Base-by-base conservation (phyloP, 2,113 vertebrate genomes). In the Eurystomus gularis region DNA sequence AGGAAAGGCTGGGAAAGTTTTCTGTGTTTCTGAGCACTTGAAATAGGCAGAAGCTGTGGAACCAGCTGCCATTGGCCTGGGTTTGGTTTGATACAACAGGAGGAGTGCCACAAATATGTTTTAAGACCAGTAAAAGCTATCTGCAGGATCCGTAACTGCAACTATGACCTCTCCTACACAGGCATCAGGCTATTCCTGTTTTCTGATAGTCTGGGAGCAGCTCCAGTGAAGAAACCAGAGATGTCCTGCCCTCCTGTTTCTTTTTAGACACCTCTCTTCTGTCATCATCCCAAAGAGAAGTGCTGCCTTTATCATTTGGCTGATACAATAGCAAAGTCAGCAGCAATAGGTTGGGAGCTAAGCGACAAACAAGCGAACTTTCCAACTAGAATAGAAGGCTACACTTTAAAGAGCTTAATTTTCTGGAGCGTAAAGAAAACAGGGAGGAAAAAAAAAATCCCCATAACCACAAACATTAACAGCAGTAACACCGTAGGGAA, bases 311-410 rank as follows among this genome's bases (percentile, higher is more conserved):
- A 58, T 73, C 60, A 21, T 23, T 88, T 60, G 48, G 37, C 77
- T 42, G 76, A 78, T 29, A 20, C 11, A 84, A 92, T 54, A 90
- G 95, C 90, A 12, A 84, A 81, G 72, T 93, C 94, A 95, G 92
- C 94, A 95, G 48, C 65, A 90, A 7, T 10, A n/a, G 77, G 18
- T 1, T 39, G 33, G 31, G 29, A 86, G 40, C 7, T 68, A 78
- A 57, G 37, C 3, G 25, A 79, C 70, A 95, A 94, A 94, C 28
- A 88, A 81, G 71, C 2, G 39, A 70, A 24, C 8, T n/a, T 78
- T 7, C 7, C 29, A 86, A 39, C 55, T 35, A 8, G 39, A 78
- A 51, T 7, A 70, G 51, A 62, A 66, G 33, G 17, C 77, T 73
- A 49, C 6, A 13, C 16, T 17, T 9, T 1, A n/a, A n/a, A n/a